phyloP scores from a whole-genome alignment of 2,888 invertebrate genomes.

The Pardosa pseudoannulata region DNA sequence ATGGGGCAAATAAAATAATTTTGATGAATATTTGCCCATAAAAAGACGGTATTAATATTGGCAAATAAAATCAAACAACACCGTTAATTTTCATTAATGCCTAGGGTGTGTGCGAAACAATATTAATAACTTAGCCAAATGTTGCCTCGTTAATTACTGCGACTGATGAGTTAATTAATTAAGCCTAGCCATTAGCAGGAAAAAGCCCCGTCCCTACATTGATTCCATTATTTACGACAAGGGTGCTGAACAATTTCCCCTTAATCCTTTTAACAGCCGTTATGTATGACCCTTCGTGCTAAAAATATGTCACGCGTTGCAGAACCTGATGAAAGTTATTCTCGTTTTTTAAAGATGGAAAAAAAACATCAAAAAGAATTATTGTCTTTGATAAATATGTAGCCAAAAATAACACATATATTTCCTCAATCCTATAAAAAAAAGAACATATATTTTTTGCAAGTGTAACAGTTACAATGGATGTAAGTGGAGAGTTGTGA shows the following conservation, averaged over 20 bases:
- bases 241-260: constrained; percentile 20
- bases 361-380: too few species aligned
- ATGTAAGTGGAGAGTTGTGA: too few species aligned
- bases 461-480: too few species aligned
- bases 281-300: constrained; percentile 19
- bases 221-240: constrained; percentile 64
- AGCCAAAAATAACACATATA: too few species aligned
- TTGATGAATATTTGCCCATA: too few species aligned
- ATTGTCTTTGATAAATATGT: too few species aligned
- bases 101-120: constrained; percentile 11
- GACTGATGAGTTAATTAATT: constrained; percentile 66
- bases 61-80: neutral
- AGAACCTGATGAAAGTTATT: neutral
- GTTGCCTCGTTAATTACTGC: constrained; percentile 56
- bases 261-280: constrained; percentile 62
- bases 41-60: neutral
- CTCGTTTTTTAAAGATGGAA: too few species aligned
- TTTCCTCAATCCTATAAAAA: too few species aligned
- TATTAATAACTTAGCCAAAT: constrained; percentile 53
- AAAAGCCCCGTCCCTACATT: constrained; percentile 39
- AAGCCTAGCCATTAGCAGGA: constrained; percentile 43
- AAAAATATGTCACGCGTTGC: neutral
- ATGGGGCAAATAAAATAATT: too few species aligned
- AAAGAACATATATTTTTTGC: too few species aligned
- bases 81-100: constrained; percentile 4